These are phyloP conservation scores for Trachelus tabidus DNA, from an alignment of 2,888 invertebrate genomes.

Conservation along the genomic window DNA sequence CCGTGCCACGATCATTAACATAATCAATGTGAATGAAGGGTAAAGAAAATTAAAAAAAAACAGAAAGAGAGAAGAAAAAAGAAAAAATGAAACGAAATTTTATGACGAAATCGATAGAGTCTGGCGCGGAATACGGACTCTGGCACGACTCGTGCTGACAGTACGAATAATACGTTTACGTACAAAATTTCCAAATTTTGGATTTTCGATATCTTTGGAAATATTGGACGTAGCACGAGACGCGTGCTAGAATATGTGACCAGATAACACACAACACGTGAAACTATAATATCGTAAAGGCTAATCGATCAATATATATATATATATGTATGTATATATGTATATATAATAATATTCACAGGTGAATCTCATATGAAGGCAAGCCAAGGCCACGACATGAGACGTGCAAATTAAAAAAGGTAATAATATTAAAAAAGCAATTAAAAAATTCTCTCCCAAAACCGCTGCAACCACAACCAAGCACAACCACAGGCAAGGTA, in stretches of 20 bases:
- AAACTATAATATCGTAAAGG: not conserved
- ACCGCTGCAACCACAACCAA: conserved; percentile 66
- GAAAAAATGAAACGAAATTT: conserved; percentile 17
- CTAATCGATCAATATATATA: conserved; percentile 32
- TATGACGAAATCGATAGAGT: not conserved
- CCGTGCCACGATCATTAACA: conserved; percentile 65
- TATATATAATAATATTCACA: conserved; percentile 46
- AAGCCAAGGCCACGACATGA: conserved; percentile 66
- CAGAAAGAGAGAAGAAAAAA: conserved; percentile 18
- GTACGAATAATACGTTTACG: not conserved
- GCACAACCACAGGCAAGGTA: conserved; percentile 66
- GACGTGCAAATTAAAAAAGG: conserved; percentile 65
- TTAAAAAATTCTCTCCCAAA: conserved; percentile 65
- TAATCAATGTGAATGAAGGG: conserved; percentile 55
- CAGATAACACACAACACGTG: not conserved
- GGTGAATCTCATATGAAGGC: conserved; percentile 65
- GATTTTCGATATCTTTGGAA: not conserved
- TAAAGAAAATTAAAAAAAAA: conserved; percentile 6
- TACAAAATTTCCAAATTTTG: not conserved
- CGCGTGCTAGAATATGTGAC: not conserved
- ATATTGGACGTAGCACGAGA: not conserved
- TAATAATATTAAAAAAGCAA: conserved; percentile 61
- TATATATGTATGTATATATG: conserved; percentile 42
- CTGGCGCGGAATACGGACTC: not conserved
- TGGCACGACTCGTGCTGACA: not conserved